Conservation (phyloP, 2,888 invertebrate species). For the Orgyia antiqua region DNA sequence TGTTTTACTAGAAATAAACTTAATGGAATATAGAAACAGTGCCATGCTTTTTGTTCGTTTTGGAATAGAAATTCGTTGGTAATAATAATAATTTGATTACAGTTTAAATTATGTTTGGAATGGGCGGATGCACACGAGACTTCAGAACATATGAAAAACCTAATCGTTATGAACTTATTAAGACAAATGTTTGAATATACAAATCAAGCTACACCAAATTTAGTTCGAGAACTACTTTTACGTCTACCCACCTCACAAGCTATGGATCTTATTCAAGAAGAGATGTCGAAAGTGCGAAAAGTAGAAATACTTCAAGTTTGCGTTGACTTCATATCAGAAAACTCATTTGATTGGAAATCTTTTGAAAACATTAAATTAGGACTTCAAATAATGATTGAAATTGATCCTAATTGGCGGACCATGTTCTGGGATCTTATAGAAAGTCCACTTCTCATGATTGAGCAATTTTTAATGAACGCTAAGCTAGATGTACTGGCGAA, state of each 20-base stretch:
- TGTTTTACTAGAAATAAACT: too few species aligned
- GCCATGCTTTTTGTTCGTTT: background rate
- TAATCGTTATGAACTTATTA: slow-evolving; percentile 74
- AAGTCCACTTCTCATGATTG: slow-evolving; percentile 87
- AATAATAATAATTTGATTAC: slow-evolving; percentile 28
- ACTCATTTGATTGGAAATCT: slow-evolving; percentile 64
- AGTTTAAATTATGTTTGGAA: slow-evolving; percentile 82
- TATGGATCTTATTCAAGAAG: slow-evolving; percentile 79
- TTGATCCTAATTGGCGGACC: slow-evolving; percentile 75
- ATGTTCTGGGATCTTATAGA: slow-evolving; percentile 82
- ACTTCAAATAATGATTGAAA: slow-evolving; percentile 81
- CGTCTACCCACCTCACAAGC: slow-evolving; percentile 79
- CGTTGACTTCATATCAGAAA: slow-evolving; percentile 77
- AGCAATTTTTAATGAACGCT: slow-evolving; percentile 92
- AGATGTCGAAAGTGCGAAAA: slow-evolving; percentile 80
- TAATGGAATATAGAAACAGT: too few species aligned
- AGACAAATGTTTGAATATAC: slow-evolving; percentile 76
- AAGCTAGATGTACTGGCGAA: slow-evolving; percentile 82
- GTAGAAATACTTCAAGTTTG: slow-evolving; percentile 81
- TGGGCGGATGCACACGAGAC: slow-evolving; percentile 83
- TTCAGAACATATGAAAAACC: slow-evolving; percentile 73
- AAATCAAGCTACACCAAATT: slow-evolving; percentile 55
- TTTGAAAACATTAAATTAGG: slow-evolving; percentile 82
- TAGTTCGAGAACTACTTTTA: slow-evolving; percentile 75
- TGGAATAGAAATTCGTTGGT: background rate